Base-by-base conservation (phyloP, 2,888 invertebrate species). In the Caenorhabditis sp. region DNA sequence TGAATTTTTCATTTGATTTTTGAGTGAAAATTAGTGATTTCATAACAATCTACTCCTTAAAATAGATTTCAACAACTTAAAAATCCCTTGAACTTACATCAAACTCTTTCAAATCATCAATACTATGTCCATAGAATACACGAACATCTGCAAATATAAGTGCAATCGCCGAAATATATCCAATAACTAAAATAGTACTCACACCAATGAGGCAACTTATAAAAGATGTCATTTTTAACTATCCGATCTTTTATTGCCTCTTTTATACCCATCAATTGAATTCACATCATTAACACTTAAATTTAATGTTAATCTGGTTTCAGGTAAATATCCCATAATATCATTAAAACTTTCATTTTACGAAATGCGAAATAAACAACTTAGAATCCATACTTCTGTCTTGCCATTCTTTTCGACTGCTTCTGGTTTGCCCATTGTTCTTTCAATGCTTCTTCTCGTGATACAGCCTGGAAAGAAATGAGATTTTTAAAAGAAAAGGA, bases 321-420 rank as follows among this genome's bases (percentile, higher is more conserved):
- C 50, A 50, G 3, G 20, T 8, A 4, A 17, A n/a, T 50, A 17
- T 50, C 50, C 3, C 8, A 17, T 50, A 8, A 8, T 5, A 17
- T 8, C 8, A 52, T 21, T 23, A 52, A 17, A 52, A 52, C 21
- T 21, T 52, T 52, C 52, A 52, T 20, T 52, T 20, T 21, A 21
- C 23, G 23, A 23, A 52, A 52, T 17, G 12, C 20, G 4, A 20
- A 52, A 21, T 20, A 17, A 23, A 4, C 3, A 23, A 53, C 4
- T 76, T 78, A 86, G 70, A 86, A 86, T 56, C 86, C 86, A 67
- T 86, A 86, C 67, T 83, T 85, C 57, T 83, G 78, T 43, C 83
- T 64, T 20, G 78, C 81, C 82, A 79, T 78, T 52, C 78, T 64
- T 75, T 85, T 84, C 20, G 77, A 77, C 21, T 84, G 79, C 38